Evolutionary conservation across 2,888 invertebrate species (phyloP).

Genomic region (Seira musarum): DNA sequence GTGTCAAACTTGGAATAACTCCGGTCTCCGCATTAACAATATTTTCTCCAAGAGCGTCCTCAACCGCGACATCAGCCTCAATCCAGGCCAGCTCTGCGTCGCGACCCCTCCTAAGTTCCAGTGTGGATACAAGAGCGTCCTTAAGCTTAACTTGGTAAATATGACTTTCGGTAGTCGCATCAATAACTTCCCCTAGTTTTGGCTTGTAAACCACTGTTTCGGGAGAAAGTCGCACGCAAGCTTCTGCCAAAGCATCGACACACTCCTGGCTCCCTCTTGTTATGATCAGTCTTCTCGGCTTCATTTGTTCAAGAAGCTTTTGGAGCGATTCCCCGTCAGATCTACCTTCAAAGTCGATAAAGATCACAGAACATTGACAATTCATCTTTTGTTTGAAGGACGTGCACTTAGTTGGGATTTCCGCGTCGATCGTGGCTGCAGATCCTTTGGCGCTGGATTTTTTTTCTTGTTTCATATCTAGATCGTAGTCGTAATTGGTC

Average conservation of each 20-base stretch:
- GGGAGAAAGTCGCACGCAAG: constrained; percentile 79
- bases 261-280: constrained; percentile 83
- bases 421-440: constrained; percentile 74
- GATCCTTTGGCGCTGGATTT: constrained; percentile 29
- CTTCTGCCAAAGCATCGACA: constrained; percentile 80
- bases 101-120: constrained; percentile 87
- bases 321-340: constrained; percentile 78
- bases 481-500: constrained; percentile 78
- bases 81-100: constrained; percentile 98
- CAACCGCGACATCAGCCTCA: constrained; percentile 80
- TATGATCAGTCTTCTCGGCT: constrained; percentile 86
- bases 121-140: constrained; percentile 89
- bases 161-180: constrained; percentile 97
- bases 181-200: constrained; percentile 85
- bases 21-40: constrained; percentile 38
- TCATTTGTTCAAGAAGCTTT: constrained; percentile 85
- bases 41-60: constrained; percentile 58
- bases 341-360: constrained; percentile 96
- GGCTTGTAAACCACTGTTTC: constrained; percentile 87
- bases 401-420: constrained; percentile 94
- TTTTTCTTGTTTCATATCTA: constrained; percentile 73
- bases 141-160: constrained; percentile 97
- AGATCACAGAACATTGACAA: constrained; percentile 89
- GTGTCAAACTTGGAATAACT: constrained; percentile 40
- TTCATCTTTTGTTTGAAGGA: constrained; percentile 82